Evolutionary conservation across 2,888 invertebrate species (phyloP), one percentile per base, ranked within the genome.

Genomic region (Microplitis deprimator): DNA sequence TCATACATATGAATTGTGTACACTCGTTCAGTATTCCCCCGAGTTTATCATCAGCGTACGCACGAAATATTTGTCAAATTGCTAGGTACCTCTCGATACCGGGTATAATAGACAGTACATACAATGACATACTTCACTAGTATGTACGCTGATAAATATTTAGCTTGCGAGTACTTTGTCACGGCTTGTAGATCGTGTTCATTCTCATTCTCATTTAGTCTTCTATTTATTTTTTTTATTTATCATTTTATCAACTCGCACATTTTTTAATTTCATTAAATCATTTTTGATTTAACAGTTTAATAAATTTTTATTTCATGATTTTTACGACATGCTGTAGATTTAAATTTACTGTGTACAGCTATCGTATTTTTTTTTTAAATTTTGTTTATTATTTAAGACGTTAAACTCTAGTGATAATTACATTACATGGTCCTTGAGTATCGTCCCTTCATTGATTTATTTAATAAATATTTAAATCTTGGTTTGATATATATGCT

Each of bases 61-160:
- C 68, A 69, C 17, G 20, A 13, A 50, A 69, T 69, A 69, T n/a
- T 13, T 59, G 50, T 69, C 8, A 40, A 50, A 59, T 50, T 69
- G 41, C 50, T 50, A 69, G 10, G 50, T 50, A 50, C 50, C 50
- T 50, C 13, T 50, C 13, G 50, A 50, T 50, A 50, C 50, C 50
- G 50, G 50, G 50, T 50, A 50, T 50, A 50, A 50, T 50, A 50
- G 50, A 50, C 50, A 50, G 50, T 50, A 50, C 13, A 50, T 50
- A 69, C 69, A 69, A 69, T 59, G 50, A 69, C 50, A 50, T 50
- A 69, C 69, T 59, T 20, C 40, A 69, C 20, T 13, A 50, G 6
- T 20, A n/a, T 20, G 40, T 68, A 68, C 40, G 40, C 13, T 17
- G n/a, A 69, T 69, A 69, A 69, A 69, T 50, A 69, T 69, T 69